Conservation (phyloP, 2,888 invertebrate genomes). For the Oxycera nigricornis region DNA sequence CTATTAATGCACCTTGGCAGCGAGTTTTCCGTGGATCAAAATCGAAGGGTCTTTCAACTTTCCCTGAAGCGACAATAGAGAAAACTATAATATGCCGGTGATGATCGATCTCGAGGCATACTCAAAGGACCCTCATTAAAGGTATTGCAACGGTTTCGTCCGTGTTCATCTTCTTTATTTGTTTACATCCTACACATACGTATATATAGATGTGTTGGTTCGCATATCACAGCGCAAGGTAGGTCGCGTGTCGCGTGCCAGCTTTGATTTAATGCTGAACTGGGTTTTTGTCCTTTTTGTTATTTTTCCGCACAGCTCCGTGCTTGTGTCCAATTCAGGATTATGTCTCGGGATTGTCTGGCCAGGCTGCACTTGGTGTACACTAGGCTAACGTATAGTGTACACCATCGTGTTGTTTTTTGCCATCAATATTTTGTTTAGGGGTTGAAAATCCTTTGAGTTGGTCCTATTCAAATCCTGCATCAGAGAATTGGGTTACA, state of each 20-base stretch:
- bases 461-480: constrained; percentile 34
- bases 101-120: constrained; percentile 28
- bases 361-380: constrained; percentile 5
- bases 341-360: constrained; percentile 36
- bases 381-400: not conserved
- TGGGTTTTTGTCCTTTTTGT: constrained; percentile 34
- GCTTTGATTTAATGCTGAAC: constrained; percentile 41
- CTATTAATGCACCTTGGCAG: constrained; percentile 9
- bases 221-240: constrained; percentile 34
- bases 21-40: constrained; percentile 8
- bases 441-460: constrained; percentile 30
- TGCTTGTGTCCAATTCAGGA: not conserved
- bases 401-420: constrained; percentile 1
- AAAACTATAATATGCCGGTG: constrained; percentile 17
- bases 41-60: constrained; percentile 30
- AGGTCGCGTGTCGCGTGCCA: constrained; percentile 43
- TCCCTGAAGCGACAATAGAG: constrained; percentile 1
- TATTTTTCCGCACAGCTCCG: not conserved
- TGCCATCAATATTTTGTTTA: constrained; percentile 29
- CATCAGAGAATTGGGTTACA: constrained; percentile 32
- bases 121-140: constrained; percentile 35
- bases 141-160: constrained; percentile 35
- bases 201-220: constrained; percentile 17
- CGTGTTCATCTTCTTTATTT: constrained; percentile 1
- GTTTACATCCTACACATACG: not conserved